Evolutionary conservation across 2,888 invertebrate genomes (phyloP).

Genomic region (Drosophila picticornis): DNA sequence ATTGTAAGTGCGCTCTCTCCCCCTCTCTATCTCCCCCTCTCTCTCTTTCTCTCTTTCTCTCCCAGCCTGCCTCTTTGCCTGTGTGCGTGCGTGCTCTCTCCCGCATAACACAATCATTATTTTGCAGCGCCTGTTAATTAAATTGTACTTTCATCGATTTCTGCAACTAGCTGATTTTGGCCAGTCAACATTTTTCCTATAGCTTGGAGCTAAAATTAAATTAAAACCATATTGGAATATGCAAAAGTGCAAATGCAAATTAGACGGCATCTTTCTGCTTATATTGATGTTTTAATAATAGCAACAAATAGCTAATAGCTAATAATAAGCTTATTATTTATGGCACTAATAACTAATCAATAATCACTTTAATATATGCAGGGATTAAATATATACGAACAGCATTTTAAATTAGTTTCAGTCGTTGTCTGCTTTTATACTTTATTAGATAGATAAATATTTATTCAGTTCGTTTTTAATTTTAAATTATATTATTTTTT

Average conservation of each 20-base stretch:
- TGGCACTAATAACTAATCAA: background rate
- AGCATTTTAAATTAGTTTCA: background rate
- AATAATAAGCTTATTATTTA: background rate
- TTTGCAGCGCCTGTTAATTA: slow-evolving; percentile 56
- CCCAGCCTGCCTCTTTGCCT: background rate
- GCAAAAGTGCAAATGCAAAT: background rate
- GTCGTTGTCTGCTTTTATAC: background rate
- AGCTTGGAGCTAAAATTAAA: background rate
- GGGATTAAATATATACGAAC: background rate
- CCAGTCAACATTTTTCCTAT: background rate
- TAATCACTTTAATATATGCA: background rate
- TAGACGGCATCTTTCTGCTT: background rate
- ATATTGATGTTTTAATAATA: background rate
- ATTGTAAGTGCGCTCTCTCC: slow-evolving; percentile 15
- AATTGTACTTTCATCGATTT: slow-evolving; percentile 48
- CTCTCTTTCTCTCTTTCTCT: background rate
- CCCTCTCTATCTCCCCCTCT: background rate
- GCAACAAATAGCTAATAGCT: too few relatives aligned
- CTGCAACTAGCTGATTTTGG: slow-evolving; percentile 3
- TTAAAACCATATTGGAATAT: background rate
- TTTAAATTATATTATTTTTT: background rate
- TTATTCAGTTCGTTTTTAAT: background rate
- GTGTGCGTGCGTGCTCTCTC: background rate
- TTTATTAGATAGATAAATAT: background rate
- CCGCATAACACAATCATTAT: slow-evolving; percentile 24